Conservation (phyloP, 2,888 invertebrate species). For the Cacoxenus indagator region DNA sequence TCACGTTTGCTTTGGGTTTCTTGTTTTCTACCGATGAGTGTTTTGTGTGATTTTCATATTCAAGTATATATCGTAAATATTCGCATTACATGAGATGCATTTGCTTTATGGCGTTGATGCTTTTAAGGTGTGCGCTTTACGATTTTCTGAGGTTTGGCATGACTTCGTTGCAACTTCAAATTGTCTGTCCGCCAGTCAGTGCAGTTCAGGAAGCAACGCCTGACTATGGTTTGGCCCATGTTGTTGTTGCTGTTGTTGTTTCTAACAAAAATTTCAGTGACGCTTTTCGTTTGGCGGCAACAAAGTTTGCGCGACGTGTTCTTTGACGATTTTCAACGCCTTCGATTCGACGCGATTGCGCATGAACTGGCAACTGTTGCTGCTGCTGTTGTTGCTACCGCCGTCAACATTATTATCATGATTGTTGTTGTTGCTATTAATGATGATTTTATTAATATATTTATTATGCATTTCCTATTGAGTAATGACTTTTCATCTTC, state of each 20-base stretch:
- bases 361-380: conserved; percentile 19
- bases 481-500: conserved; percentile 39
- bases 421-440: conserved; percentile 38
- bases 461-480: conserved; percentile 56
- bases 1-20: background rate
- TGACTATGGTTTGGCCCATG: background rate
- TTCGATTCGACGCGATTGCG: conserved; percentile 38
- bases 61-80: background rate
- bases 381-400: conserved; percentile 12
- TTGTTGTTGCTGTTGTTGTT: background rate
- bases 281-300: background rate
- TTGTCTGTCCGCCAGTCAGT: background rate
- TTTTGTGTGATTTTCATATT: background rate
- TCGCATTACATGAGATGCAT: conserved; percentile 6
- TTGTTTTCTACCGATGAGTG: background rate
- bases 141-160: conserved; percentile 15
- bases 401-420: conserved; percentile 34
- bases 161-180: background rate
- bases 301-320: conserved; percentile 52
- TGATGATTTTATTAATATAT: conserved; percentile 62
- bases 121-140: conserved; percentile 21
- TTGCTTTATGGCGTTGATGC: background rate
- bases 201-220: background rate
- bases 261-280: background rate
- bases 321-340: conserved; percentile 65